Evolutionary conservation across 2,797 vertebrate species (phyloP).

Genomic region (Neosilurus hyrtlii): DNA sequence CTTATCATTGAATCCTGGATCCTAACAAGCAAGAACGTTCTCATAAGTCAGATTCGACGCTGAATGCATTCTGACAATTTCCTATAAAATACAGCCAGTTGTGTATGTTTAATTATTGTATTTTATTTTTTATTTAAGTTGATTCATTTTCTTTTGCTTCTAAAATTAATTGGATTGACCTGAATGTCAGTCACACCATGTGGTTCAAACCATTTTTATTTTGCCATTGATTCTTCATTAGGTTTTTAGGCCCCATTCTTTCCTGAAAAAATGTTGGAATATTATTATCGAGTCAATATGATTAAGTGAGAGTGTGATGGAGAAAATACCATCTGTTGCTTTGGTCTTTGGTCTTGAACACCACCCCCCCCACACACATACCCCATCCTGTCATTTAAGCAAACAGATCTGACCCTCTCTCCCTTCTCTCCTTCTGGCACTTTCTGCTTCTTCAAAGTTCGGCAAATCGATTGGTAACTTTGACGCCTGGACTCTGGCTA

Average conservation of each 20-base stretch:
- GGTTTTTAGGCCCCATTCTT: background rate
- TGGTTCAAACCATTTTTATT: background rate
- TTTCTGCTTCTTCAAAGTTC: slow-evolving; percentile 67
- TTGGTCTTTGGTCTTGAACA: slow-evolving; percentile 30
- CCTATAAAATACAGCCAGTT: background rate
- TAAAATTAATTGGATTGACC: slow-evolving; percentile 11
- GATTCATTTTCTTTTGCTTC: background rate
- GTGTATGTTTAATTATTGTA: background rate
- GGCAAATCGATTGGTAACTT: slow-evolving; percentile 72
- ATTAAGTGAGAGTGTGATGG: slow-evolving; percentile 29
- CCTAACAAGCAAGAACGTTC: background rate
- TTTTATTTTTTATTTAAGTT: background rate
- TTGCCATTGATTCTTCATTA: background rate
- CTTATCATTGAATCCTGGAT: slow-evolving; percentile 11
- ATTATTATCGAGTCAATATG: slow-evolving; percentile 19
- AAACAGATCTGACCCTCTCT: slow-evolving; percentile 50
- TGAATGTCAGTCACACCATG: background rate
- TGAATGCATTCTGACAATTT: slow-evolving; percentile 10
- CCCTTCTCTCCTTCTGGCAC: slow-evolving; percentile 51
- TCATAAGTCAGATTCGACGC: background rate
- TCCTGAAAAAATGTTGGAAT: slow-evolving; percentile 4
- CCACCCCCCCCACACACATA: background rate
- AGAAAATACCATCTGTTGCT: slow-evolving; percentile 55
- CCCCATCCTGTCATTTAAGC: slow-evolving; percentile 58
- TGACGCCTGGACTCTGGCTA: slow-evolving; percentile 68